Conservation (phyloP, 2,888 invertebrate genomes). For the Tetramorium bicarinatum region DNA sequence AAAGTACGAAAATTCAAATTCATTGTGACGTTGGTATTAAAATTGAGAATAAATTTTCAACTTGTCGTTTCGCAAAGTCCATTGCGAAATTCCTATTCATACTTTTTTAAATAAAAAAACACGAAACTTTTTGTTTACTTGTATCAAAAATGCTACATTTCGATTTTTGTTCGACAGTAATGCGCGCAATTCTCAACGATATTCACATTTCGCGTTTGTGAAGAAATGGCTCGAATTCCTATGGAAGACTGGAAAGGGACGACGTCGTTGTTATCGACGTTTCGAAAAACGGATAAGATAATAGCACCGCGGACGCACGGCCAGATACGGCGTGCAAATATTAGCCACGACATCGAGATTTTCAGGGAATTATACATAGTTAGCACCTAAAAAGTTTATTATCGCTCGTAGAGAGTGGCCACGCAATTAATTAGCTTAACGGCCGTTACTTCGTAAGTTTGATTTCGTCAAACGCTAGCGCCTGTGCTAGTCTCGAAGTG, state of each 20-base stretch:
- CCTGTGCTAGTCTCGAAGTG: slow-evolving; percentile 31
- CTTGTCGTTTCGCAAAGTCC: not conserved
- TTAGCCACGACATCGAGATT: slow-evolving; percentile 70
- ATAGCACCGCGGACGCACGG: slow-evolving; percentile 67
- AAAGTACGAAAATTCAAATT: slow-evolving; percentile 27
- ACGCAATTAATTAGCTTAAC: slow-evolving; percentile 31
- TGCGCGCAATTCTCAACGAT: slow-evolving; percentile 24
- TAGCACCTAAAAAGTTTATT: slow-evolving; percentile 68
- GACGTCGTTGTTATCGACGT: slow-evolving; percentile 57
- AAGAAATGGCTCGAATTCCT: slow-evolving; percentile 55
- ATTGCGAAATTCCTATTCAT: not conserved
- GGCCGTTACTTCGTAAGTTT: slow-evolving; percentile 35
- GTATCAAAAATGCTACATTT: slow-evolving; percentile 7
- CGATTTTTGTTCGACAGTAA: slow-evolving; percentile 26
- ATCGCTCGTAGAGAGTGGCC: slow-evolving; percentile 49
- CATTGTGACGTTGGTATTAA: not conserved
- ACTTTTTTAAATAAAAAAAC: not conserved
- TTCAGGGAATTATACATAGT: slow-evolving; percentile 64
- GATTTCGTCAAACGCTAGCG: slow-evolving; percentile 34
- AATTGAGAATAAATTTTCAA: not conserved
- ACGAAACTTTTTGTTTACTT: not conserved
- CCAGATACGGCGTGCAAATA: slow-evolving; percentile 46
- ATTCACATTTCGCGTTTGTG: slow-evolving; percentile 27
- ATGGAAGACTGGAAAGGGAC: slow-evolving; percentile 74
- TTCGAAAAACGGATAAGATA: slow-evolving; percentile 56